Evolutionary conservation across 64 coral and sea anemone species (phyloP).

Genomic region (Montipora foliosa): DNA sequence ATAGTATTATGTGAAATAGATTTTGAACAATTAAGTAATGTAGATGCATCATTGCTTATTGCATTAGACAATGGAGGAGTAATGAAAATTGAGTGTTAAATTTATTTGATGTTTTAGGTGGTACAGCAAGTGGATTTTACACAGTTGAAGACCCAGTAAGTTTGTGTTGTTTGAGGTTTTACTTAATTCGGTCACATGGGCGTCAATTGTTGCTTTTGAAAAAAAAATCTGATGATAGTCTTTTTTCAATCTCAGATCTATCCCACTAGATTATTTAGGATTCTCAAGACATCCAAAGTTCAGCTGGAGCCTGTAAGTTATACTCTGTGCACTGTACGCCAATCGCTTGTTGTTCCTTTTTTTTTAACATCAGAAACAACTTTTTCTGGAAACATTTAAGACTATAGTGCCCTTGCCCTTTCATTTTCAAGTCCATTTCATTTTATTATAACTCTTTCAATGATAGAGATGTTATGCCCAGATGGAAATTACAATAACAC

Average conservation of each 20-base stretch:
- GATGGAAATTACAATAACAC: too few relatives aligned
- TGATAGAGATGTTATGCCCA: too few relatives aligned
- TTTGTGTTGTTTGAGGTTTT: background rate
- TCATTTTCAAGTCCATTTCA: background rate
- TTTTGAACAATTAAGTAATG: too few relatives aligned
- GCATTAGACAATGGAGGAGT: background rate
- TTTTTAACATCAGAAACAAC: background rate
- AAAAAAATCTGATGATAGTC: too few relatives aligned
- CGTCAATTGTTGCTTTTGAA: too few relatives aligned
- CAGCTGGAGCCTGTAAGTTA: constrained; percentile 91
- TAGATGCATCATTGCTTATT: background rate
- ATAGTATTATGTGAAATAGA: too few relatives aligned
- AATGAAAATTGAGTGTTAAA: background rate
- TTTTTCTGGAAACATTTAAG: background rate
- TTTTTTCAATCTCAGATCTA: constrained; percentile 64
- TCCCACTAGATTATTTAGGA: constrained; percentile 87
- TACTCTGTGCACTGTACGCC: background rate
- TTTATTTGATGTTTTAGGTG: constrained; percentile 55
- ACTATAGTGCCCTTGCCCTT: background rate
- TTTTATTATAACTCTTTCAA: background rate
- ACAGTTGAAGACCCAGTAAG: constrained; percentile 95
- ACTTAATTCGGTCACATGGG: too few relatives aligned
- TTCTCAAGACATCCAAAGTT: constrained; percentile 73
- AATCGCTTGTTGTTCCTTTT: background rate
- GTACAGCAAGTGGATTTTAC: constrained; percentile 98